Evolutionary conservation across 2,888 invertebrate species (phyloP), one percentile per base, ranked within the genome.

Genomic region (Myopa tessellatipennis): DNA sequence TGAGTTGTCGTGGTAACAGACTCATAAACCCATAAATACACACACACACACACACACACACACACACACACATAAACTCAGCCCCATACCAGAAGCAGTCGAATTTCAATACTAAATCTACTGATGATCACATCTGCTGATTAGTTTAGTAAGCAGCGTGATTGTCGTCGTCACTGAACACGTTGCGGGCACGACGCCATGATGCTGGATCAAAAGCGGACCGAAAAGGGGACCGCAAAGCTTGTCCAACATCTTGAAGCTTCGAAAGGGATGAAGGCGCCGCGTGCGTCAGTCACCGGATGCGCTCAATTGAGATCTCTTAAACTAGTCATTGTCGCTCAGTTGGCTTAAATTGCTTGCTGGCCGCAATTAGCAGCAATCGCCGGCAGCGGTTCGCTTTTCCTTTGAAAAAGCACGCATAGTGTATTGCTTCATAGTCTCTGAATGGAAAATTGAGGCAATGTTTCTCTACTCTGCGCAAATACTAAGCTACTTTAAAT

Each of bases 231-330:
- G 50, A 50, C 50, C 14, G 10, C 14, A 16, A 55, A n/a, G 16
- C 55, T 18, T 36, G 18, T 26, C 26, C 26, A 58, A 34, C 61
- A 36, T 38, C 70, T 55, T 5, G 16, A 67, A 67, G 40, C 70
- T 55, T 55, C 55, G 55, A 52, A 55, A 55, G 70, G 70, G 70
- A 55, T 55, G 52, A 55, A 34, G 12, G 55, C 34, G 65, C 3
- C 14, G 65, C 67, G 3, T 67, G 36, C 40, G 34, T 55, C 34
- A 55, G 26, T 36, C 16, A 4, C 55, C 70, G 70, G 70, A 70
- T 36, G 70, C 52, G 14, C 2, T 36, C 70, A 70, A 70, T 70
- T 70, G 70, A 70, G 70, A 55, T 36, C n/a, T 55, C 55, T 70
- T 34, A 70, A 70, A 34, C 8, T 70, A 40, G 38, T 38, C 60